Evolutionary conservation across 1,140 invertebrate species (phyloP).

Genomic region (Ceratina calcarata): DNA sequence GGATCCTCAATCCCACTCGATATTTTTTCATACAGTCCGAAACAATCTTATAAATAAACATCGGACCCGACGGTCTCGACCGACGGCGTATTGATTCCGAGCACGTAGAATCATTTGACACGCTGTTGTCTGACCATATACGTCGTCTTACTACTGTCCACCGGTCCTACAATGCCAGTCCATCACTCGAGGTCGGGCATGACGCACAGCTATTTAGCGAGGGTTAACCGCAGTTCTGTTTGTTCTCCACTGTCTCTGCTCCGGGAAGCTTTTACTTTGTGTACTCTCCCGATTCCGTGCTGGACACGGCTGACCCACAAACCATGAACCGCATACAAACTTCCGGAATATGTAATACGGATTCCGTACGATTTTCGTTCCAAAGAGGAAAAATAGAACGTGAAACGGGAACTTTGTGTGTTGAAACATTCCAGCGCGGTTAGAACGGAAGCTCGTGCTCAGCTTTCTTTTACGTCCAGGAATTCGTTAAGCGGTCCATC

Average conservation of each 20-base stretch:
- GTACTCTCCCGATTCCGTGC: constrained; percentile 28
- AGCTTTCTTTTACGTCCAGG: not conserved
- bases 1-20: no score
- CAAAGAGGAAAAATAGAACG: not conserved
- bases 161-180: not conserved
- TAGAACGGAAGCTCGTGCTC: not conserved
- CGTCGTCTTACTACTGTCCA: constrained; percentile 18
- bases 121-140: not conserved
- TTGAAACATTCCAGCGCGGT: not conserved
- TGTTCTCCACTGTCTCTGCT: constrained; percentile 37
- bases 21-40: no score
- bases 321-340: constrained; percentile 23
- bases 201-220: constrained; percentile 38
- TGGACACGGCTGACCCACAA: constrained; percentile 38
- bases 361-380: constrained; percentile 19
- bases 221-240: constrained; percentile 46
- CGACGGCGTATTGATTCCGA: no score
- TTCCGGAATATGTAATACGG: constrained; percentile 34
- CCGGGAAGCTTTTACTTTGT: constrained; percentile 44
- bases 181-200: constrained; percentile 3
- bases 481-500: not conserved
- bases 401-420: not conserved
- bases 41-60: no score
- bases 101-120: no score
- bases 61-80: no score